Base-by-base conservation (phyloP, 23 tunicate genomes). In the Styela plicata region DNA sequence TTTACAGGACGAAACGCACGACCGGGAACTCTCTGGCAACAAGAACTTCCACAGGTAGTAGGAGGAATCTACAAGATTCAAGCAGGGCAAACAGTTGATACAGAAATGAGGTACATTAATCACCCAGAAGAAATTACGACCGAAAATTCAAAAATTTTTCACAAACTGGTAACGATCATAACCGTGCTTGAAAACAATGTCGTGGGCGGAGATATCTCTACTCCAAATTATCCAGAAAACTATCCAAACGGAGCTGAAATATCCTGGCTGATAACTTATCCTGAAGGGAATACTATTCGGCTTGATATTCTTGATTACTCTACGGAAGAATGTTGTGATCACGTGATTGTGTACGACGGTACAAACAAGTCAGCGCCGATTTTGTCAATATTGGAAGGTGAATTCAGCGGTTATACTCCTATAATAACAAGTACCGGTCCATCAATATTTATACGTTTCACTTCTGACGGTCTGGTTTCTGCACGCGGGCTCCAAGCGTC, bases 271-370 rank as follows among this genome's bases (percentile, higher is more conserved):
- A 66, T 66, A 5, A 17, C 71, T 7, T 66, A 66, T 66, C 71
- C 71, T 7, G 71, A 26, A 28, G 71, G 71, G 7, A 7, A 66
- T 28, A 28, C 31, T 3, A 28, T 66, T 10, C 7, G 16, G 7
- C 31, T 66, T 26, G 17, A 66, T 10, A 26, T 66, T 5, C 16
- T 25, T 5, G 71, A 66, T 5, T 66, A 5, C 17, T 10, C 7
- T 5, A 66, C 71, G 71, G 71, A 66, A 17, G 17, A 66, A 28
- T 66, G 71, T 28, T 66, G 71, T 17, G 71, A 66, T 28, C 71
- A 28, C 7, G 16, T 66, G 31, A 66, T 66, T 26, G 71, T 77
- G 10, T 77, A 77, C 82, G 82, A 77, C 75, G 82, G 82, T 7
- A 21, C 13, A 3, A 33, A 63, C 23, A 66, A 18, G 24, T 34